These are phyloP conservation scores for Campopleginae sp. DNA, from an alignment of 2,888 invertebrate species.

Conservation along the genomic window DNA sequence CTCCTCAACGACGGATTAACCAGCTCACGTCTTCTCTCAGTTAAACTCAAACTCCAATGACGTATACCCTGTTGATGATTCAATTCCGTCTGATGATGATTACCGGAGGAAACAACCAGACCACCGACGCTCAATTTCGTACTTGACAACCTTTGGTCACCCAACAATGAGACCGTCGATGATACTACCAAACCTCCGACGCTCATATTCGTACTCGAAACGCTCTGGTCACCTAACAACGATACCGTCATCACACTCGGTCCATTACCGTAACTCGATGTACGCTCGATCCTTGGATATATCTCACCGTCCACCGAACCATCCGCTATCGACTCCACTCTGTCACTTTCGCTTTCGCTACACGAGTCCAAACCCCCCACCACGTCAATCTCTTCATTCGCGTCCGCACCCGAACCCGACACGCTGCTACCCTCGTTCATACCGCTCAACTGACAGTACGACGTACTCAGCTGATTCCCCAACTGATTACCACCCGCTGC, in stretches of 20 bases:
- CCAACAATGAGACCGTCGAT: slow-evolving; percentile 15
- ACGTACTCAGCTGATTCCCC: slow-evolving; percentile 76
- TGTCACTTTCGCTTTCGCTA: slow-evolving; percentile 88
- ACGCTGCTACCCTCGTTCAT: slow-evolving; percentile 83
- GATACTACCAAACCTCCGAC: slow-evolving; percentile 47
- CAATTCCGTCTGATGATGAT: slow-evolving; percentile 75
- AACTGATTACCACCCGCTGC: slow-evolving; percentile 84
- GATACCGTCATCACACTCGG: slow-evolving; percentile 13
- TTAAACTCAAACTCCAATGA: slow-evolving; percentile 82
- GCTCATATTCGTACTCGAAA: slow-evolving; percentile 74
- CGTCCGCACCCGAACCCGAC: slow-evolving; percentile 82
- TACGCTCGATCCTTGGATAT: slow-evolving; percentile 83
- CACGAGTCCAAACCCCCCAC: slow-evolving; percentile 92
- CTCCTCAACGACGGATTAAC: slow-evolving; percentile 70
- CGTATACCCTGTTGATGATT: slow-evolving; percentile 82
- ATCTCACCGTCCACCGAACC: slow-evolving; percentile 87
- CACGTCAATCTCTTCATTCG: slow-evolving; percentile 89
- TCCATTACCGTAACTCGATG: slow-evolving; percentile 50
- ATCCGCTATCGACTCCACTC: slow-evolving; percentile 84
- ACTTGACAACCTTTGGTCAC: slow-evolving; percentile 70
- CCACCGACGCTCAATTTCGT: slow-evolving; percentile 72
- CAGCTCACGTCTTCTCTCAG: slow-evolving; percentile 85
- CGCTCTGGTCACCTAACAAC: slow-evolving; percentile 59
- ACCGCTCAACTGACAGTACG: slow-evolving; percentile 79
- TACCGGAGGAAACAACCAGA: slow-evolving; percentile 12